A percentile compares a stretch with the other conserved stretches of the same genome.
Conservation (phyloP, 2,888 invertebrate species). For the Gisinianus flammeolus region DNA sequence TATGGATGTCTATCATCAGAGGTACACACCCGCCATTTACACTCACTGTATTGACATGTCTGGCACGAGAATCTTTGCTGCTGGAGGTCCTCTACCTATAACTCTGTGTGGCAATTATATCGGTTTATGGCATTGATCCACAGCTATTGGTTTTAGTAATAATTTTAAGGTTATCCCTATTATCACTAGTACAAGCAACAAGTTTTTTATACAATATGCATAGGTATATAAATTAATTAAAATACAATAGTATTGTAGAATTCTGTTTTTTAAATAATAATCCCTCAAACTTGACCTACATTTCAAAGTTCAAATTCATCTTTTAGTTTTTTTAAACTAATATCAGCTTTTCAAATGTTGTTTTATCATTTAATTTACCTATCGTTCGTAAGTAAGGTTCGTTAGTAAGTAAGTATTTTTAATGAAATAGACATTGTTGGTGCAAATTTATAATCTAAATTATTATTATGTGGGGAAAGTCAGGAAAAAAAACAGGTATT, state of each 20-base stretch:
- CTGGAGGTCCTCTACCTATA: slow-evolving; percentile 92
- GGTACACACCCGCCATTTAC: slow-evolving; percentile 92
- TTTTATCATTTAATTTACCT: too few species aligned
- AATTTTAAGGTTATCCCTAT: too few species aligned
- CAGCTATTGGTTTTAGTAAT: background rate
- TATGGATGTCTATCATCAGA: slow-evolving; percentile 61
- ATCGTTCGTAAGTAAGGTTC: too few species aligned
- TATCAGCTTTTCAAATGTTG: too few species aligned
- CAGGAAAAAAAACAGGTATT: background rate
- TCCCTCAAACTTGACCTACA: too few species aligned
- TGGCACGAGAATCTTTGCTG: slow-evolving; percentile 89
- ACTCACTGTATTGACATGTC: slow-evolving; percentile 94
- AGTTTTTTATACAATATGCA: too few species aligned
- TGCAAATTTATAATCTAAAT: background rate
- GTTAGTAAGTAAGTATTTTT: background rate
- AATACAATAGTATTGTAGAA: too few species aligned
- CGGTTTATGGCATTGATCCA: slow-evolving; percentile 83
- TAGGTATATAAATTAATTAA: too few species aligned
- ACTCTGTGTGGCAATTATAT: slow-evolving; percentile 93
- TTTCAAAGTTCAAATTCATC: too few species aligned
- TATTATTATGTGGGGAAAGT: background rate
- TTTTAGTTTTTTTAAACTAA: too few species aligned
- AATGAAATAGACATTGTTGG: background rate
- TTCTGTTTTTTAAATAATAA: too few species aligned
- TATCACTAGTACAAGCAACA: too few species aligned